A percentile compares a stretch with the other conserved stretches of the same genome.
These are phyloP conservation scores for Syngnathus typhle DNA, from an alignment of 2,113 vertebrate genomes.

Conservation along the genomic window DNA sequence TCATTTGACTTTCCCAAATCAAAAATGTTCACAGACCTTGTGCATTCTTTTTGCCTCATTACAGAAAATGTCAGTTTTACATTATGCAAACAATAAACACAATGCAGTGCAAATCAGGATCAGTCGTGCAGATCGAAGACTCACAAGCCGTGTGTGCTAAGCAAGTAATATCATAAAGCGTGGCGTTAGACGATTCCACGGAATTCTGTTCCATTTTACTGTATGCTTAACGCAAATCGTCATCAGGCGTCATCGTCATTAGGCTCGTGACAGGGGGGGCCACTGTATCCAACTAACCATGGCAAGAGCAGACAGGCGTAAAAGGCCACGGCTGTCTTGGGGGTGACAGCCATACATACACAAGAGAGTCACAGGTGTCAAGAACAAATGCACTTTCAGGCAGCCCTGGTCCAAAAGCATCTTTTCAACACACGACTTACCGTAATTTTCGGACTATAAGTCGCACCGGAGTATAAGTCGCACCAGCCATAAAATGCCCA, in stretches of 20 bases:
- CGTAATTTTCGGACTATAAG: too few relatives aligned
- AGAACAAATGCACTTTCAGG: conserved; percentile 16
- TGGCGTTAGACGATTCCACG: neutral
- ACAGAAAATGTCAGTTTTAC: neutral
- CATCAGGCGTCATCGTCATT: conserved; percentile 5
- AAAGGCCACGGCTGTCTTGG: conserved; percentile 27
- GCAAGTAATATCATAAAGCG: neutral
- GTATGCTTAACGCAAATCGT: conserved; percentile 1
- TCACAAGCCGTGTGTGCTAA: neutral
- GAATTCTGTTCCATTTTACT: neutral
- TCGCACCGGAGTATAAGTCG: too few relatives aligned
- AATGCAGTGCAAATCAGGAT: neutral
- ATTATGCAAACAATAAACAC: conserved; percentile 9
- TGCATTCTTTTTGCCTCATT: neutral
- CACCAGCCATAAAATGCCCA: too few relatives aligned
- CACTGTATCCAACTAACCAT: conserved; percentile 12
- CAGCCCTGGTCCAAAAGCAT: neutral
- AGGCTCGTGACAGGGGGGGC: neutral
- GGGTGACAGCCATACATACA: conserved; percentile 29
- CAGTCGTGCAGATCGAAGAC: conserved; percentile 5
- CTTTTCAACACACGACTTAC: too few relatives aligned
- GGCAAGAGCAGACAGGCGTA: conserved; percentile 29
- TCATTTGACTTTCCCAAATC: conserved; percentile 27
- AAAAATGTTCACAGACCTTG: conserved; percentile 12
- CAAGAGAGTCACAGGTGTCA: conserved; percentile 11